phyloP scores from a whole-genome alignment of 2,113 vertebrate species.

The Erinaceus europaeus region DNA sequence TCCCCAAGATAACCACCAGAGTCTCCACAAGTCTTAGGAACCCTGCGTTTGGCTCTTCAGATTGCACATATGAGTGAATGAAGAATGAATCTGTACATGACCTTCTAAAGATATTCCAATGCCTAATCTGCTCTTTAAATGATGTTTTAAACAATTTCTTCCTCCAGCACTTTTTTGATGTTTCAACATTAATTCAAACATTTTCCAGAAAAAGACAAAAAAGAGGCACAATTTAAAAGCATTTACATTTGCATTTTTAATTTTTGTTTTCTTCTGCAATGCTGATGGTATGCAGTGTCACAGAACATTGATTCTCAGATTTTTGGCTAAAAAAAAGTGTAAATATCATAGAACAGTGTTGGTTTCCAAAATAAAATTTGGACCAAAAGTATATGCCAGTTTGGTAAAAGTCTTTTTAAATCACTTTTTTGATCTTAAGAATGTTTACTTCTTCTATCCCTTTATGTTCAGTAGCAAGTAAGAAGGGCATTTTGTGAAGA shows the following conservation, averaged over 20 bases:
- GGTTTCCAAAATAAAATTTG: too few relatives aligned
- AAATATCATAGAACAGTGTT: too few relatives aligned
- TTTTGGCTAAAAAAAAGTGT: too few relatives aligned
- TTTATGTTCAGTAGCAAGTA: neutral
- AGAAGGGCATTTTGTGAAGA: neutral
- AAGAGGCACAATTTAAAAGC: slow-evolving; percentile 10
- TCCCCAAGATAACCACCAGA: too few relatives aligned
- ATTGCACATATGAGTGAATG: too few relatives aligned
- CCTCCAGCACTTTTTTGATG: neutral
- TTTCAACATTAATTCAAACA: slow-evolving; percentile 17
- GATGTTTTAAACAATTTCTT: neutral
- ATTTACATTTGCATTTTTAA: neutral
- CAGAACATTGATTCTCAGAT: too few relatives aligned
- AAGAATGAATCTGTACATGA: too few relatives aligned
- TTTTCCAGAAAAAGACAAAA: slow-evolving; percentile 20
- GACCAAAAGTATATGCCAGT: too few relatives aligned
- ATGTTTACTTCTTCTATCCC: neutral
- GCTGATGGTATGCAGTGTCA: neutral
- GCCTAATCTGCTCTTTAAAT: neutral
- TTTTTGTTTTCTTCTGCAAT: neutral
- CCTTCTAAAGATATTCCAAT: neutral
- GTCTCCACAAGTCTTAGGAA: too few relatives aligned
- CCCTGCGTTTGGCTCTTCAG: too few relatives aligned
- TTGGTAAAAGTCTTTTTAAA: too few relatives aligned
- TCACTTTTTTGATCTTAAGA: neutral